These are phyloP conservation scores for Bombus picipes DNA, from an alignment of 1,140 invertebrate genomes.

Conservation along the genomic window DNA sequence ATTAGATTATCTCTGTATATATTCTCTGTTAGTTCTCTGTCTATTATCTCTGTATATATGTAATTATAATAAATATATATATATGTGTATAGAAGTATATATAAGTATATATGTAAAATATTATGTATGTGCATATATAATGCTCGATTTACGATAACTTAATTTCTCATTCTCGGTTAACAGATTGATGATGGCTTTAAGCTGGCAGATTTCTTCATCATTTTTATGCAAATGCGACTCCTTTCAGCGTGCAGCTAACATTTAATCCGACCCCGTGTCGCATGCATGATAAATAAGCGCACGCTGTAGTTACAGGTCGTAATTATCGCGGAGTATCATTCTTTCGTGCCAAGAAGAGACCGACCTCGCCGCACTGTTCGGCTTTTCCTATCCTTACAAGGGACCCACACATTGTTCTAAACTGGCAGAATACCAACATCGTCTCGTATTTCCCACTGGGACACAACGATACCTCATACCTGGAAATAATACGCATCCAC, in stretches of 20 bases:
- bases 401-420: neutral
- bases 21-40: too few relatives aligned
- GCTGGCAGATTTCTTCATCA: neutral
- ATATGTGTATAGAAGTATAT: too few relatives aligned
- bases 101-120: too few relatives aligned
- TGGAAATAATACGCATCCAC: slow-evolving; percentile 7
- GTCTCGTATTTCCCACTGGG: slow-evolving; percentile 25
- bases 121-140: too few relatives aligned
- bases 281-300: slow-evolving; percentile 11
- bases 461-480: neutral
- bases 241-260: neutral
- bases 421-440: slow-evolving; percentile 36
- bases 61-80: too few relatives aligned
- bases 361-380: too few relatives aligned
- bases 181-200: neutral
- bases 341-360: slow-evolving; percentile 23
- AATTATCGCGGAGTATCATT: slow-evolving; percentile 28
- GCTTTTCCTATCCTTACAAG: slow-evolving; percentile 16
- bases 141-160: neutral
- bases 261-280: neutral
- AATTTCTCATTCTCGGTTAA: neutral
- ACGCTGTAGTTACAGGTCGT: slow-evolving; percentile 21
- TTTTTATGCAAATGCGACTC: neutral
- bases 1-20: too few relatives aligned
- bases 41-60: too few relatives aligned